phyloP scores from a whole-genome alignment of 2,113 vertebrate species.

The Caranx melampygus region DNA sequence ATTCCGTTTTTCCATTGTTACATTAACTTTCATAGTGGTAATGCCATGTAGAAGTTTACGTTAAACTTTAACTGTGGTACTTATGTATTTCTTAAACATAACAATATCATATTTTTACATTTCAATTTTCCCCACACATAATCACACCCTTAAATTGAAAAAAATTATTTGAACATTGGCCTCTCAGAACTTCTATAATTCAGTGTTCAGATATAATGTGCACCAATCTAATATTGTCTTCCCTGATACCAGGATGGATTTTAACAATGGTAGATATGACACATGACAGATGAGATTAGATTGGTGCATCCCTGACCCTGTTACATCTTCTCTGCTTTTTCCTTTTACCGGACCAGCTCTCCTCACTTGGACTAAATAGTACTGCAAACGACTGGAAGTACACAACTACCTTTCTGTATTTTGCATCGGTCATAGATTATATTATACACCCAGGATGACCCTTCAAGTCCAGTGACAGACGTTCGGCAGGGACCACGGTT shows the following conservation, averaged over 20 bases:
- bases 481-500: conserved; percentile 14
- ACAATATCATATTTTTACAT: neutral
- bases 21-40: too few species aligned
- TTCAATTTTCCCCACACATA: neutral
- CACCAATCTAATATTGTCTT: neutral
- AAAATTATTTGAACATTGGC: neutral
- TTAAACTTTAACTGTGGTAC: too few species aligned
- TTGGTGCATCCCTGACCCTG: neutral
- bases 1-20: too few species aligned
- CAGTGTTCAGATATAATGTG: neutral
- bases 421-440: neutral
- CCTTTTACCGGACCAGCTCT: conserved; percentile 20
- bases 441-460: neutral
- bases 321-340: conserved; percentile 13
- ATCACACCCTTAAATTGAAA: neutral
- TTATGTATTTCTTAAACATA: neutral
- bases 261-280: neutral
- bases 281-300: neutral
- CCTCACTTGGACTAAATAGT: neutral
- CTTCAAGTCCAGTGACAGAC: conserved; percentile 7
- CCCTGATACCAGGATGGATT: neutral
- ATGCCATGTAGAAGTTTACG: too few species aligned
- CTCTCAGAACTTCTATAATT: neutral
- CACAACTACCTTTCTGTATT: neutral
- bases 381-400: neutral